Evolutionary conservation across 2,797 vertebrate genomes (phyloP), one percentile per base, ranked within the genome.

Genomic region (Nyctibius grandis): DNA sequence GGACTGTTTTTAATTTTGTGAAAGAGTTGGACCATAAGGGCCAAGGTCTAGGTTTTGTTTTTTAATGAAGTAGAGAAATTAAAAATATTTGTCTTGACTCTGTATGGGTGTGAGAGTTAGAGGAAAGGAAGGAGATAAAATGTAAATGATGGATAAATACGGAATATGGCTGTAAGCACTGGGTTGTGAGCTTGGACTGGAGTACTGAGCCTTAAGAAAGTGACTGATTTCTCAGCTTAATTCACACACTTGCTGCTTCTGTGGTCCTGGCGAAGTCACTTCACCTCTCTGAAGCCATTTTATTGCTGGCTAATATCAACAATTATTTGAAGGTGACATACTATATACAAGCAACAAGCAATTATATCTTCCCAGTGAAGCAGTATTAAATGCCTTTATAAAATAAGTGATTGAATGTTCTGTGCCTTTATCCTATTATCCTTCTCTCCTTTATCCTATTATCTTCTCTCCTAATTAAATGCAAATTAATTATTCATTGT

Each of bases 1-100:
- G 72, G 60, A 89, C 53, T 90, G 85, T 3, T 94, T 86, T 92
- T 85, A 95, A 95, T 96, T 94, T 93, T 59, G 60, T 59, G 60
- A 11, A 68, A 48, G 67, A 85, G 51, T 10, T 94, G 63, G 76
- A 26, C 67, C n/a, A 10, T 22, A 22, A 87, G 64, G 89, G n/a
- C 68, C 36, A 69, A 73, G 36, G 36, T 47, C 17, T 47, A 26
- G 11, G 11, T n/a, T 94, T 81, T 79, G 50, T 12, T 93, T 94
- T 85, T 91, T 85, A 93, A 91, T 85, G 90, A 94, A 57, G 64
- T n/a, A 12, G 22, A 63, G 45, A 89, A 93, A 91, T 94, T 94
- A 93, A 92, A 95, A 92, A 29, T 92, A 80, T 85, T 93, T 89
- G 25, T 86, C 84, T 92, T 95, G 64, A 45, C 33, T 85, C 47